These are phyloP conservation scores for Eupithecia abbreviata DNA, from an alignment of 2,888 invertebrate genomes.

Conservation along the genomic window DNA sequence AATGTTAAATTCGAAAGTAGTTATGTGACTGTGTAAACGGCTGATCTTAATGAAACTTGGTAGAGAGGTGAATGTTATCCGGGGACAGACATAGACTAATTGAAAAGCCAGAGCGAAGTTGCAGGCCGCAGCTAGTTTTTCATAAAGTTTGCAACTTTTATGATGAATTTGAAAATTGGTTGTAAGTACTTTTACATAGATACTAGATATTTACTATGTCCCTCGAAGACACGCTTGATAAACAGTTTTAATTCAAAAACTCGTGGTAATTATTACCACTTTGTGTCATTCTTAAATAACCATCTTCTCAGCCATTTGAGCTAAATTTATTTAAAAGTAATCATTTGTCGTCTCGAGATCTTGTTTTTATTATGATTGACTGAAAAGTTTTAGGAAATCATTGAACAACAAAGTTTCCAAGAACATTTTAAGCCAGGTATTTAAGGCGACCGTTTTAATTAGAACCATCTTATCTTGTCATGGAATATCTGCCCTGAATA, in stretches of 20 bases:
- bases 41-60: too few relatives aligned
- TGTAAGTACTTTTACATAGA: not conserved
- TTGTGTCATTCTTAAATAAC: not conserved
- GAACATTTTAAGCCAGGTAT: slow-evolving; percentile 35
- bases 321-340: not conserved
- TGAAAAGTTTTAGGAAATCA: slow-evolving; percentile 36
- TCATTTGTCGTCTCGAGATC: not conserved
- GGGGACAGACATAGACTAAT: too few relatives aligned
- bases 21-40: too few relatives aligned
- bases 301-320: not conserved
- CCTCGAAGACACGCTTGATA: not conserved
- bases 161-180: too few relatives aligned
- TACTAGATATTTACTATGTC: too few relatives aligned
- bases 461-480: slow-evolving; percentile 43
- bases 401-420: slow-evolving; percentile 23
- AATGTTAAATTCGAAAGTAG: not conserved
- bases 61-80: too few relatives aligned
- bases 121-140: too few relatives aligned
- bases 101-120: too few relatives aligned
- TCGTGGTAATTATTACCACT: not conserved
- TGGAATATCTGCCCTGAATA: slow-evolving; percentile 43
- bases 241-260: not conserved
- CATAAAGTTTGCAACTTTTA: not conserved
- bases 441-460: slow-evolving; percentile 38
- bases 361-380: slow-evolving; percentile 4